Percentiles rank a stretch among this genome's conserved stretches.
phyloP scores from a whole-genome alignment of 2,113 vertebrate species.

The Mystacornis crossleyi region DNA sequence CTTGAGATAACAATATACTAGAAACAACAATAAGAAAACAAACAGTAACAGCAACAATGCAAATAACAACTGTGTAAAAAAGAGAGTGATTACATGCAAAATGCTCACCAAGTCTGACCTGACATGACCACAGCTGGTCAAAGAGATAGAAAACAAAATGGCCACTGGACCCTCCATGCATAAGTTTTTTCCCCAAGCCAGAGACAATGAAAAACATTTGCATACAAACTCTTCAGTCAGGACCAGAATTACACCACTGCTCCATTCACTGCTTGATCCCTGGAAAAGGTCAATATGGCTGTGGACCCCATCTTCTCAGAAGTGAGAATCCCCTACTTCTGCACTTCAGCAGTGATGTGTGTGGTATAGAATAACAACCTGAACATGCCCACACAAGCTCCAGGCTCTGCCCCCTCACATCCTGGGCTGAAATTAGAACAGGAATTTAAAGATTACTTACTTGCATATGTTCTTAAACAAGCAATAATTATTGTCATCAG shows the following conservation, averaged over 20 bases:
- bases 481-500: not conserved
- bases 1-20: not conserved
- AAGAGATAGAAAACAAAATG: not conserved
- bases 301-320: not conserved
- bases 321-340: not conserved
- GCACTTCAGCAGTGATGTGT: not conserved
- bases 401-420: not conserved
- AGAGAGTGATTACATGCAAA: not conserved
- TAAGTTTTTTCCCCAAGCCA: fast-evolving
- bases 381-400: fast-evolving
- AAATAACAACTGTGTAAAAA: not conserved
- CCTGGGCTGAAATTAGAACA: not conserved
- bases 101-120: not conserved
- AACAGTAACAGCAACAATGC: not conserved
- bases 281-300: not conserved
- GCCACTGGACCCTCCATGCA: not conserved
- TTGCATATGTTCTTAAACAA: not conserved
- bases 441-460: not conserved
- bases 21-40: not conserved
- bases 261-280: not conserved
- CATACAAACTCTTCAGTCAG: not conserved
- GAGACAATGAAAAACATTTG: not conserved
- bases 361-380: not conserved
- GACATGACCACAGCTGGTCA: not conserved
- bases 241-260: fast-evolving